Base-by-base conservation (phyloP, 2,113 vertebrate species). In the Panthera uncia region DNA sequence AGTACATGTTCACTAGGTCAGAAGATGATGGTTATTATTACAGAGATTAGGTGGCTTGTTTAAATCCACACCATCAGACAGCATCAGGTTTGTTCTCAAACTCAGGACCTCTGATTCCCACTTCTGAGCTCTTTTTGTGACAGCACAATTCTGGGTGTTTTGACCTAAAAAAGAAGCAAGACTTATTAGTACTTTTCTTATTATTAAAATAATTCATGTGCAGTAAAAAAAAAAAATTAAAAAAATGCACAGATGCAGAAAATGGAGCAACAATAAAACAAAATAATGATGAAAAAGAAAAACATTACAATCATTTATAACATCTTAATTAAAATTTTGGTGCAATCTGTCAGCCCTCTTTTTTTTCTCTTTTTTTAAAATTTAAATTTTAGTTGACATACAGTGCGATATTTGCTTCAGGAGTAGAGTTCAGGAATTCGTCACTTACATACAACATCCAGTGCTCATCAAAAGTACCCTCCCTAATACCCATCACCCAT, bases 321-420 rank as follows among this genome's bases (percentile, higher is more conserved):
- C 13, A 92, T 92, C 29, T 82, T 95, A 82, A 36, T n/a, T 74
- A 66, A 79, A 93, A 82, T 66, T 91, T 33, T 91, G n/a, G 6
- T 55, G 8, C 65, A 50, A 69, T 95, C 15, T 71, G 4, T 71
- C 33, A 68, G 15, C 11, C 33, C 12, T 96, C n/a, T 78, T 91
- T 96, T 52, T 50, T 4, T 5, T 61, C 6, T 3, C 21, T 23
- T 57, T 5, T 55, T 55, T 57, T 61, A 9, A 3, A 61, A 61
- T 25, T 61, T 61, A 61, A 61, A 61, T 23, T 61, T 61, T 61
- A 61, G 23, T 61, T 61, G 9, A 61, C 57, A 61, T 23, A 61
- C 57, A 61, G 57, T 61, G 57, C 8, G 23, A 61, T 23, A 61
- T 61, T 61, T 7, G 57, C 23, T 61, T 61, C 57, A 61, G 21